Percentiles rank a stretch among this genome's conserved stretches.
Conservation (phyloP, 2,797 vertebrate species). For the Chrysocyon brachyurus region DNA sequence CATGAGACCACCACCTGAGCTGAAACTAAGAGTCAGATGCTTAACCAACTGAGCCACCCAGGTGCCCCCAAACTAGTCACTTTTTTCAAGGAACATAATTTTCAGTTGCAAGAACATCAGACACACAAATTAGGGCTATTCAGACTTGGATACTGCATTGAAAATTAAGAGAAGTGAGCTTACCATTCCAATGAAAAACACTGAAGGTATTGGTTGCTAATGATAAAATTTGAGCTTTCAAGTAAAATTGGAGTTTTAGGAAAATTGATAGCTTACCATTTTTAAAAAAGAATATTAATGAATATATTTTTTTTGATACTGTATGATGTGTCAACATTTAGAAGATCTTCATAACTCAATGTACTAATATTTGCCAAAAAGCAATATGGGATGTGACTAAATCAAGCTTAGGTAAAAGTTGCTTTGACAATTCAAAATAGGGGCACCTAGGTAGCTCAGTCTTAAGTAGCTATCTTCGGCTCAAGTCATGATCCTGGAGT, state of each 20-base stretch:
- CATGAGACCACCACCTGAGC: not conserved
- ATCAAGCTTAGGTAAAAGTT: conserved; percentile 7
- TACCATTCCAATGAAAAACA: not conserved
- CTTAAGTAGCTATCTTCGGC: no score
- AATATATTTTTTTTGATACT: conserved; percentile 2
- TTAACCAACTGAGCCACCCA: not conserved
- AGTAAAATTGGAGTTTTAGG: conserved; percentile 40
- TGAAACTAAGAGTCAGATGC: not conserved
- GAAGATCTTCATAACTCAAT: not conserved
- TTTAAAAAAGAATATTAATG: not conserved
- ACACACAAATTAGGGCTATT: not conserved
- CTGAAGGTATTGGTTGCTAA: not conserved
- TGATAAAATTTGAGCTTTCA: conserved; percentile 35
- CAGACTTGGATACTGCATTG: not conserved
- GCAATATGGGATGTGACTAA: not conserved
- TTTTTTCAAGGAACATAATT: not conserved
- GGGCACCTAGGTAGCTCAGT: no score
- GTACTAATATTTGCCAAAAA: conserved; percentile 9
- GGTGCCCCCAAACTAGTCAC: not conserved
- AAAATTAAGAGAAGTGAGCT: conserved; percentile 44
- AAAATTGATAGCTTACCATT: not conserved
- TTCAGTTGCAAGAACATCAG: conserved; percentile 35
- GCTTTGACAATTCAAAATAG: not conserved
- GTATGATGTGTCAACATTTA: not conserved
- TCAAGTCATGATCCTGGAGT: no score